Evolutionary conservation across 2,888 invertebrate genomes (phyloP), one percentile per base, ranked within the genome.

Genomic region (Drosophila ezoana): DNA sequence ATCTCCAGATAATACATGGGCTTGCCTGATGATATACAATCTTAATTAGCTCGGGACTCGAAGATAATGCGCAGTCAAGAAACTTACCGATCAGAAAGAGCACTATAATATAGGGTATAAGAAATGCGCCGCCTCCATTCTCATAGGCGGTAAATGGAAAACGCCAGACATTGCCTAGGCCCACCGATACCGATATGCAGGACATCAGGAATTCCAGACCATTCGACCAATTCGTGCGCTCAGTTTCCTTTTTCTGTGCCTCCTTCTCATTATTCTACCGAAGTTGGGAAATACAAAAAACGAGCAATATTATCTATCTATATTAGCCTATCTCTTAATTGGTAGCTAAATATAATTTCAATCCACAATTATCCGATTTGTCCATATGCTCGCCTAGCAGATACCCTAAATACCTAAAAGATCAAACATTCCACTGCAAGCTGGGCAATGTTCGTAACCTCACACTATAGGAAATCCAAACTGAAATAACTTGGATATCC

Each of bases 1-100:
- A 96, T 95, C 92, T 98, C 97, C 89, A 98, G 92, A 89, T 96
- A 97, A 90, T 97, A 97, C 93, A 97, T 94, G 0, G 96, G 97
- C 79, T 96, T 95, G 51, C 96, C 96, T 52, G 11, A 28, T 9
- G 8, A 28, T 2, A 28, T 28, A 2, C 28, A 28, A 28, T 28
- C 28, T 8, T 28, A 8, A 28, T 28, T 8, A 28, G 8, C 8
- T 8, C 23, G 0, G 4, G 23, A 23, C 8, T 23, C 28, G 0
- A 8, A 28, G 23, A 23, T 6, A 23, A 8, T 6, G 28, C 2
- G 16, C 13, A 35, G 35, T 35, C 35, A 8, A 28, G 28, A 2
- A 28, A 28, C 69, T 72, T 64, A 92, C 92, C 92, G 18, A 96
- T 94, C 35, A 96, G 85, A 47, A 95, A 91, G 32, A 96, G 91